Conservation (phyloP, 2,888 invertebrate genomes). For the Thysanoteuthis rhombus region DNA sequence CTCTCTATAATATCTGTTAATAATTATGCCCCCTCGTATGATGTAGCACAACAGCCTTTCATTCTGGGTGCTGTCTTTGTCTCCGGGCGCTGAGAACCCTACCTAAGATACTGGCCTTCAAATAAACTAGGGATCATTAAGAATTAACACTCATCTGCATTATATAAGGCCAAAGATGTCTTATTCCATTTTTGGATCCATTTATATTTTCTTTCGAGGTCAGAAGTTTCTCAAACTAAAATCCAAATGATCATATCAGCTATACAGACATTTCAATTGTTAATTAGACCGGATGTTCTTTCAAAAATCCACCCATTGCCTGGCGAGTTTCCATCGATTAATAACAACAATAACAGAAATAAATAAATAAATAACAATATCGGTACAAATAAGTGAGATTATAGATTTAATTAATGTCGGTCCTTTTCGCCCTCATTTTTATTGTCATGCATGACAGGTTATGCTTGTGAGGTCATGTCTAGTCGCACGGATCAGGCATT, state of each 20-base stretch:
- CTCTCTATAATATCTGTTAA: too few relatives aligned
- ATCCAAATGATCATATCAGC: too few relatives aligned
- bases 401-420: constrained; percentile 12
- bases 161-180: too few relatives aligned
- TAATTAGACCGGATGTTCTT: too few relatives aligned
- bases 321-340: not conserved
- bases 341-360: not conserved
- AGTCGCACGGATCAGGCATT: not conserved
- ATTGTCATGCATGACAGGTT: not conserved
- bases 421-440: not conserved
- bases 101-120: too few relatives aligned
- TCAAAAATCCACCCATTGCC: too few relatives aligned
- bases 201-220: not conserved
- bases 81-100: too few relatives aligned
- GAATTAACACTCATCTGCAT: too few relatives aligned
- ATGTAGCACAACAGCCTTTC: too few relatives aligned
- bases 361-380: not conserved
- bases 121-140: not conserved
- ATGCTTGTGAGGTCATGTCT: not conserved
- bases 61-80: too few relatives aligned
- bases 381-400: not conserved
- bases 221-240: not conserved
- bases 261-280: not conserved
- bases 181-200: not conserved
- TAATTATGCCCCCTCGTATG: too few relatives aligned